These are phyloP conservation scores for Apostichopus leukothele DNA, from an alignment of 53 echinoderm and acorn worm genomes.

Conservation along the genomic window DNA sequence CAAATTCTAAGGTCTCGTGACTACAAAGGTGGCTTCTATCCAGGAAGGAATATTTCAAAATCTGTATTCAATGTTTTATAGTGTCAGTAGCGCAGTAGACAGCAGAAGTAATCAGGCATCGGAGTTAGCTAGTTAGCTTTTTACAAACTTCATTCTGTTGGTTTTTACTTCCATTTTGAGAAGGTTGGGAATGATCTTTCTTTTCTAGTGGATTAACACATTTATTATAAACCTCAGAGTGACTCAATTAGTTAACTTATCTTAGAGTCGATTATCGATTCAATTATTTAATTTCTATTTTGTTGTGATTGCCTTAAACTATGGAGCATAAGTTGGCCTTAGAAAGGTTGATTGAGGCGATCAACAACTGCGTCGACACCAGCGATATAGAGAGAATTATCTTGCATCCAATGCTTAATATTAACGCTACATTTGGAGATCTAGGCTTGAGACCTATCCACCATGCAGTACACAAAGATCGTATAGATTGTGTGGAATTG, in stretches of 20 bases:
- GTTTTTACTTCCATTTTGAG: too few relatives aligned
- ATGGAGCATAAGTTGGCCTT: slow-evolving; percentile 48
- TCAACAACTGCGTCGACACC: slow-evolving; percentile 55
- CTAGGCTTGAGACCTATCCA: slow-evolving; percentile 73
- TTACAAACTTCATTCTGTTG: too few relatives aligned
- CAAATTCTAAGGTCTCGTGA: neutral
- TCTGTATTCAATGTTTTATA: too few relatives aligned
- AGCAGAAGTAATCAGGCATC: too few relatives aligned
- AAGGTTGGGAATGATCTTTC: too few relatives aligned
- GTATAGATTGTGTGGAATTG: slow-evolving; percentile 68
- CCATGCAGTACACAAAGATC: slow-evolving; percentile 82
- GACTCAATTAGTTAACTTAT: too few relatives aligned
- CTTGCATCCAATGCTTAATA: slow-evolving; percentile 49
- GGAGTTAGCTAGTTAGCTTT: too few relatives aligned
- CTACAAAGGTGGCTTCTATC: neutral
- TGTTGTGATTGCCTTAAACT: neutral
- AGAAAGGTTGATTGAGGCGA: slow-evolving; percentile 68
- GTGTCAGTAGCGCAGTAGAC: too few relatives aligned
- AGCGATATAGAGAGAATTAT: slow-evolving; percentile 54
- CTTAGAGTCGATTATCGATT: too few relatives aligned
- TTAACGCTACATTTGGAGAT: slow-evolving; percentile 65
- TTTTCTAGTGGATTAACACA: too few relatives aligned
- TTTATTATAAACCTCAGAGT: too few relatives aligned
- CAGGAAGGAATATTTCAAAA: neutral
- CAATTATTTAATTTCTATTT: too few relatives aligned